Evolutionary conservation across 2,113 vertebrate species (phyloP).

Genomic region (Grammatotria lemairii): DNA sequence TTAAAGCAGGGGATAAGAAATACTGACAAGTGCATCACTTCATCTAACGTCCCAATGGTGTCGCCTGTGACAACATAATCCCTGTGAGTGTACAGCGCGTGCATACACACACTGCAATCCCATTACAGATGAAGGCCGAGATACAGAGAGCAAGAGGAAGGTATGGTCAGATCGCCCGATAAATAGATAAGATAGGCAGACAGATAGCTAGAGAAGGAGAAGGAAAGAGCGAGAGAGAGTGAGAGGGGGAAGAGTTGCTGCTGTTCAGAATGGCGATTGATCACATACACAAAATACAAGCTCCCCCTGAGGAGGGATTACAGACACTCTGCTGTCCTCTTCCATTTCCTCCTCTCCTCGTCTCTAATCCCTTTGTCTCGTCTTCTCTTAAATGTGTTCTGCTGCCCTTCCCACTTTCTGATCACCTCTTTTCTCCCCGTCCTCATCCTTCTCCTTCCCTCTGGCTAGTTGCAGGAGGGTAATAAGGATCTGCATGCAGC

Average conservation of each 20-base stretch:
- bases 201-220: neutral
- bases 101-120: constrained; percentile 3
- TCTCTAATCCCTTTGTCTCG: constrained; percentile 2
- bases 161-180: neutral
- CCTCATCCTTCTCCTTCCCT: neutral
- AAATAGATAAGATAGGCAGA: neutral
- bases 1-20: constrained; percentile 36
- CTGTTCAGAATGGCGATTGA: constrained; percentile 12
- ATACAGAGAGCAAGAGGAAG: neutral
- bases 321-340: neutral
- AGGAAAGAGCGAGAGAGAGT: neutral
- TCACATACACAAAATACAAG: constrained; percentile 20
- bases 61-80: constrained; percentile 53
- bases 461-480: constrained; percentile 36
- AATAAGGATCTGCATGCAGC: constrained; percentile 63
- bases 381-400: neutral
- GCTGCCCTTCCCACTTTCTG: constrained; percentile 20
- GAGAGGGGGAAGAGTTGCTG: neutral
- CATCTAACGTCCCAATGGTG: constrained; percentile 48
- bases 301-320: constrained; percentile 36
- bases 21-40: constrained; percentile 55
- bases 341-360: neutral
- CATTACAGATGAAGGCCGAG: constrained; percentile 23
- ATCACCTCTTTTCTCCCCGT: constrained; percentile 25
- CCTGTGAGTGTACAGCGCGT: constrained; percentile 14